Evolutionary conservation across 2,113 vertebrate species (phyloP), one percentile per base, ranked within the genome.

Genomic region (Antechinus stuartii): DNA sequence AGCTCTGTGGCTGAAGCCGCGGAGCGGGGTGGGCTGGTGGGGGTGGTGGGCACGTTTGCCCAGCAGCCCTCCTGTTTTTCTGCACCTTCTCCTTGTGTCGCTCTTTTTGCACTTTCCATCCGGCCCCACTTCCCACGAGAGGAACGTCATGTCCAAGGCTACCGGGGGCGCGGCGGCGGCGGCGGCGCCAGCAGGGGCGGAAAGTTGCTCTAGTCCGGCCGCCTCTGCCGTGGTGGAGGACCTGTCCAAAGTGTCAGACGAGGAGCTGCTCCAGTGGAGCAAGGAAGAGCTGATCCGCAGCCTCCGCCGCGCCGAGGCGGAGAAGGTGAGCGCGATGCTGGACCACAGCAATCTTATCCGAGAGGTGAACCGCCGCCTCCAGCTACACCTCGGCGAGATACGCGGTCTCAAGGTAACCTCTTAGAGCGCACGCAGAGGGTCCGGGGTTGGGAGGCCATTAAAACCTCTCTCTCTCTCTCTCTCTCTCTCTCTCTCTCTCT

Each of bases 281-380:
- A 99, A 99, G 97, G 99, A 99, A 96, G 99, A 99, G 98, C 98
- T 99, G 98, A 98, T 99, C 95, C 99, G 99, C 96, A 98, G 99
- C 98, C 98, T 99, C 97, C 99, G 99, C 95, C 99, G 99, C 95
- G 98, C 99, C 4, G 99, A 99, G 98, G 99, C 99, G n/a, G 99
- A 99, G 96, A 99, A 99, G 98, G 99, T 99, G 99, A 99, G 99
- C 98, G 99, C 99, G 96, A 99, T 99, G 99, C 98, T 99, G 98
- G 99, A 99, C 97, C 99, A 99, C 98, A 99, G 99, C 97, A 99
- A 99, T 98, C 99, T 99, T 97, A 99, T 99, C 99, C 99, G 99
- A 46, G 99, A 99, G 98, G 99, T 99, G 97, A 99, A 99, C 98
- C 99, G 99, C 93, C 99, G 99, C 76, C 99, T 99, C 91, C 99